Base-by-base conservation (phyloP, 1,140 invertebrate genomes). In the Musca vetustissima region DNA sequence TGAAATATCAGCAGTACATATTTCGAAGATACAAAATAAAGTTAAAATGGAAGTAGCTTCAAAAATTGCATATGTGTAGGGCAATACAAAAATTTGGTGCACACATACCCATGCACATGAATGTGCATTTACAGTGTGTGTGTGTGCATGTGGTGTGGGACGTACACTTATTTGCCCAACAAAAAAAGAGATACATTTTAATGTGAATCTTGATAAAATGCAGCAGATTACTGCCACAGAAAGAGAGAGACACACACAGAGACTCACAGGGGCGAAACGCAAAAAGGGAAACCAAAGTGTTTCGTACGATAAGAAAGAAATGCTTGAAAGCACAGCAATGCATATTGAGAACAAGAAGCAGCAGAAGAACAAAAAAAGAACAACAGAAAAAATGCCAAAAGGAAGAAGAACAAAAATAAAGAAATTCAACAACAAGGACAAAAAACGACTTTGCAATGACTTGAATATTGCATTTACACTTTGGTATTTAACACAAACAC, bases 101-200 rank as follows among this genome's bases (percentile, higher is more conserved):
- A 52, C 3, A 28, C 28, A 4, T 28, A 28, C 22, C 11, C 22
- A 28, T 28, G 28, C 28, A 28, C 28, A 36, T 19, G 17, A 28
- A 59, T 6, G 28, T 47, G 61, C 11, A 28, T 36, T 47, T 21
- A 48, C 67, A 64, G 71, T 73, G 67, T 65, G 73, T 74, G 55
- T 72, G 68, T 65, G 47, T 49, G 50, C 66, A 32, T 64, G 55
- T 43, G 43, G 43, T 64, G 43, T 21, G 14, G 15, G 13, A 21
- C 13, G 36, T 17, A 64, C 8, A 47, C 59, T 14, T n/a, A n/a
- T n/a, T n/a, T n/a, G n/a, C n/a, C n/a, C n/a, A 11, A 22, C 32
- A 64, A 59, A 69, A 65, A 76, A 80, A 79, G 77, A 78, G 78
- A 80, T 80, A 80, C 78, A 80, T 80, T 80, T 80, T 80, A 80